A percentile compares a stretch with the other conserved stretches of the same genome.
phyloP scores from a whole-genome alignment of 2,113 vertebrate genomes.

The Chrysochloris asiatica region DNA sequence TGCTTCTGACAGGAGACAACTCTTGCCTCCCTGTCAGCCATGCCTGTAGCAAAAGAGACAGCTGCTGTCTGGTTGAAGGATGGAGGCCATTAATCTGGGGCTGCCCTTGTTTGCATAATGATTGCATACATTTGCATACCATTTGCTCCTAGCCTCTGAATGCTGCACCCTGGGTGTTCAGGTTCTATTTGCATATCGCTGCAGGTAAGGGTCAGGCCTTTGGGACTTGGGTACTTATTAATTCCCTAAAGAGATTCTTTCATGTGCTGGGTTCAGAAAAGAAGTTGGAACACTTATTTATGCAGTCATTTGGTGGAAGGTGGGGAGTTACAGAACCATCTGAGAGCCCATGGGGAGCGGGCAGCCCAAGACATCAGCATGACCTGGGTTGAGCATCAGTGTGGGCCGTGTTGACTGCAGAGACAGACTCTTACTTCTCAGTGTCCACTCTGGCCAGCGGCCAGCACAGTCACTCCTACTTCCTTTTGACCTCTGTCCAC shows the following conservation, averaged over 20 bases:
- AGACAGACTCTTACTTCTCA: neutral
- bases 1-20: slow-evolving; percentile 15
- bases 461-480: neutral
- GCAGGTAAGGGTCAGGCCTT: slow-evolving; percentile 57
- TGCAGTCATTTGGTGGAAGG: neutral
- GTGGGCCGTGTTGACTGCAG: neutral
- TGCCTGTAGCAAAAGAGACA: slow-evolving; percentile 34
- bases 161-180: slow-evolving; percentile 24
- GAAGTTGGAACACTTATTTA: slow-evolving; percentile 25
- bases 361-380: neutral
- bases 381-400: neutral
- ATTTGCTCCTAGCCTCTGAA: slow-evolving; percentile 55
- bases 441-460: neutral
- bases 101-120: slow-evolving; percentile 73
- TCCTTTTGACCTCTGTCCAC: neutral
- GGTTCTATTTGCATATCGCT: slow-evolving; percentile 60
- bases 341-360: neutral
- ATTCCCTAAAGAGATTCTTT: slow-evolving; percentile 54
- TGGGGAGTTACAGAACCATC: neutral
- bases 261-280: slow-evolving; percentile 34
- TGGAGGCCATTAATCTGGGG: slow-evolving; percentile 30
- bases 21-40: neutral
- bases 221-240: slow-evolving; percentile 45
- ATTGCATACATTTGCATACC: slow-evolving; percentile 58
- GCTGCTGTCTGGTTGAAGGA: slow-evolving; percentile 58